phyloP scores from a whole-genome alignment of 2,888 invertebrate species.

The Euzetes globulus region DNA sequence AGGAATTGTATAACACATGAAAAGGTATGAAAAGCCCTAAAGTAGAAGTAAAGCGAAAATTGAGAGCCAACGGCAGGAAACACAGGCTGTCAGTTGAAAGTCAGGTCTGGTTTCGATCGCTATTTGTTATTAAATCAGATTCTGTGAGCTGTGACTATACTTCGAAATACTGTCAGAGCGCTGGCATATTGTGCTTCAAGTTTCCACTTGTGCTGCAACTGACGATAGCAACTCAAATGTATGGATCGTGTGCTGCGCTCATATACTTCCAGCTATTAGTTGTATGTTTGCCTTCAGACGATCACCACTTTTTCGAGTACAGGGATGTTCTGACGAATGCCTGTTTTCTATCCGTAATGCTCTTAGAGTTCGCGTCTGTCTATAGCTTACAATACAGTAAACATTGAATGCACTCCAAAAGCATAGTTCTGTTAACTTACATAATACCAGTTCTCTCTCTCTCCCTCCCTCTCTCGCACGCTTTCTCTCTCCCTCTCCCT shows the following conservation, averaged over 20 bases:
- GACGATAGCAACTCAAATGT: too few relatives aligned
- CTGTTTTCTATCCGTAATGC: not conserved
- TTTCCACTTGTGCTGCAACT: not conserved
- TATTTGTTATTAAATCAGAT: slow-evolving; percentile 4
- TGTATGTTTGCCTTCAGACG: not conserved
- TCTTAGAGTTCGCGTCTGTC: not conserved
- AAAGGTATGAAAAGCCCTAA: not conserved
- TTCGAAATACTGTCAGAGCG: not conserved
- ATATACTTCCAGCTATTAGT: not conserved
- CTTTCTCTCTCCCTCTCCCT: too few relatives aligned
- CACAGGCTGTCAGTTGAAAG: not conserved
- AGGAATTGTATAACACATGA: not conserved
- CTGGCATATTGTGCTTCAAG: not conserved
- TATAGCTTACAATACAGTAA: not conserved
- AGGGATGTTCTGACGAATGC: not conserved
- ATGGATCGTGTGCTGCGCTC: too few relatives aligned
- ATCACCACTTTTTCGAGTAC: slow-evolving; percentile 13
- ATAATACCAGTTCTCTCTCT: not conserved
- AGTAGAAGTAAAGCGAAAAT: not conserved
- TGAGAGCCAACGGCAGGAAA: not conserved
- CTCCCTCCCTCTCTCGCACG: too few relatives aligned
- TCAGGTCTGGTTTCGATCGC: slow-evolving; percentile 17
- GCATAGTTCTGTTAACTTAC: not conserved
- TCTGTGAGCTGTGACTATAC: not conserved
- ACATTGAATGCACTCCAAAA: not conserved